Evolutionary conservation across 2,888 invertebrate genomes (phyloP), one percentile per base, ranked within the genome.

Genomic region (Noctua janthe): DNA sequence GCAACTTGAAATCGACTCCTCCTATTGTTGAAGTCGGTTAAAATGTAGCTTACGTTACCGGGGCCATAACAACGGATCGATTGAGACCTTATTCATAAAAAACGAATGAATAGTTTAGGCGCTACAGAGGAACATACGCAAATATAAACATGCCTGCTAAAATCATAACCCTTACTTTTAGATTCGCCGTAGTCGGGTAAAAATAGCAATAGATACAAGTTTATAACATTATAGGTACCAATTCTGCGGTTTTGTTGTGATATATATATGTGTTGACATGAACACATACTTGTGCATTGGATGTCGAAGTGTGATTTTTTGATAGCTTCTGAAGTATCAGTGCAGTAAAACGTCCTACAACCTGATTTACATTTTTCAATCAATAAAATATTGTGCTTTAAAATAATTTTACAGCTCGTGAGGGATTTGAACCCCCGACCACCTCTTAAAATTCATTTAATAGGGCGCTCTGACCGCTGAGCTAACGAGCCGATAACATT

Each of bases 361-460:
- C 29, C 7, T 29, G 29, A 29, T 62, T 29, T 6, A 13, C 0
- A n/a, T 13, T 15, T 29, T 8, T 35, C 35, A 35, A 35, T 64
- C 3, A 35, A 20, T 35, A 64, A 64, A 64, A 39, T 39, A 35
- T 54, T 56, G 2, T 47, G 29, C 43, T 4, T 23, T 43, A 79
- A 79, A 78, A 59, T 0, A 54, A 71, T 43, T 39, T 5, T n/a
- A 29, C 77, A 85, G 88, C 91, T 91, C 91, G 91, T 91, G 91
- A 90, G 85, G 91, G 91, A 91, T 71, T 90, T 85, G 88, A 91
- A 91, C 91, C 91, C 88, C 83, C 90, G 87, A 90, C 90, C 90
- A 88, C 91, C 91, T 87, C 90, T 81, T 82, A 82, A 78, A 35
- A 35, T 10, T 29, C 4, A 23, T 39, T 81, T 74, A 89, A 89